Base-by-base conservation (phyloP, 2,888 invertebrate genomes). In the Ichneumoninae sp. region DNA sequence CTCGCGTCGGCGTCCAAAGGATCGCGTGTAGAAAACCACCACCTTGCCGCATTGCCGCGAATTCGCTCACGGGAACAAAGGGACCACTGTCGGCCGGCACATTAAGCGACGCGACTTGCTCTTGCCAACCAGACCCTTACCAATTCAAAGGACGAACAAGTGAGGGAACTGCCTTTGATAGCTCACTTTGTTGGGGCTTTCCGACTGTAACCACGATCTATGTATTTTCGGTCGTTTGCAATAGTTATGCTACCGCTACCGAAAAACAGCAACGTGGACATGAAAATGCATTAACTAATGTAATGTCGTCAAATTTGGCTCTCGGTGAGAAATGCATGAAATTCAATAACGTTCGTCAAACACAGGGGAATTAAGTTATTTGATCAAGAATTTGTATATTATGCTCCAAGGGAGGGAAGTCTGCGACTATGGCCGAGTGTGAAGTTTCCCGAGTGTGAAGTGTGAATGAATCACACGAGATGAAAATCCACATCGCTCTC, bases 161-260 rank as follows among this genome's bases (percentile, higher is more conserved):
- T 44, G 44, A 72, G 78, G 50, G 44, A 19, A 74, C 75, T 57
- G 80, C 84, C 87, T 87, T 88, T 89, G 89, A 88, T 87, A 82
- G 88, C 88, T 88, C 87, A 88, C 88, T 88, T 89, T 88, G 85
- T 89, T 88, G 85, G 76, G 86, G 86, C 85, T 74, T 72, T 30
- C 47, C 78, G 30, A 74, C 60, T 65, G 47, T 33, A 69, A 33
- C 69, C 50, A 26, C 74, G 47, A 72, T 70, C 78, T 26, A 16
- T 22, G 69, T 33, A 70, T 62, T 26, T 33, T 16, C 6, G 6
- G 22, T 36, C 13, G 26, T 44, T 30, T 68, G 57, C 66, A 57
- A 76, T 40, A 47, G 47, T 62, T 26, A 33, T 54, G 50, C 16
- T 57, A 0, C 22, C 4, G 26, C 26, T 13, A 30, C n/a, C n/a